Evolutionary conservation across 2,888 invertebrate genomes (phyloP), one percentile per base, ranked within the genome.

Genomic region (Drosophila pseudotakahashii): DNA sequence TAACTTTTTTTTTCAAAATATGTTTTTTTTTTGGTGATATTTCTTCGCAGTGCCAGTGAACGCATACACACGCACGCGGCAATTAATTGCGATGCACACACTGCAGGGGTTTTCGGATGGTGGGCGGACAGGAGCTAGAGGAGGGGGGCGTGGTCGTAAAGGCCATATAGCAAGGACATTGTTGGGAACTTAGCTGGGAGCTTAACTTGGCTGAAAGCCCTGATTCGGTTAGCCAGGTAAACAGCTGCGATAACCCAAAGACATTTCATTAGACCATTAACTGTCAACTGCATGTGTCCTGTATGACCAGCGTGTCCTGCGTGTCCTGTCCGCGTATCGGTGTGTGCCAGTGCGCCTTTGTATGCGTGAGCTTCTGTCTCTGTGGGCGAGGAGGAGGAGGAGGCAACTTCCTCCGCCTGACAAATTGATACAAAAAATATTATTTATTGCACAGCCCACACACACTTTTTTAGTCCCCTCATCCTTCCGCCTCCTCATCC

Each of bases 191-290:
- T 48, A 39, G 54, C 41, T 59, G 52, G 62, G 14, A 67, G 53
- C 73, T 63, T 54, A 52, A 50, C 26, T 50, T 23, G 45, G 19
- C 50, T 53, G 19, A 59, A 57, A 41, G 58, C 41, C 41, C 72
- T 60, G 64, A 73, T 73, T 60, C 57, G 64, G 68, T 71, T 32
- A 42, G 42, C 71, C 64, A 74, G 79, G 79, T 84, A 79, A 82
- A 69, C 80, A 76, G 81, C 75, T 73, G 78, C 71, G 62, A 80
- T 77, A 83, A 83, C 73, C 75, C 81, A 86, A 86, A 75, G 68
- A 73, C 88, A 88, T 83, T 83, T 88, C 84, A 88, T 83, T 88
- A 83, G 86, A 80, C 81, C 81, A 86, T 88, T 81, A 86, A 78
- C 75, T 88, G 83, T 81, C 88, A 83, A 70, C 75, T 78, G 81